phyloP scores from a whole-genome alignment of 2,797 vertebrate genomes.

The Cryptoblepharus egeriae region DNA sequence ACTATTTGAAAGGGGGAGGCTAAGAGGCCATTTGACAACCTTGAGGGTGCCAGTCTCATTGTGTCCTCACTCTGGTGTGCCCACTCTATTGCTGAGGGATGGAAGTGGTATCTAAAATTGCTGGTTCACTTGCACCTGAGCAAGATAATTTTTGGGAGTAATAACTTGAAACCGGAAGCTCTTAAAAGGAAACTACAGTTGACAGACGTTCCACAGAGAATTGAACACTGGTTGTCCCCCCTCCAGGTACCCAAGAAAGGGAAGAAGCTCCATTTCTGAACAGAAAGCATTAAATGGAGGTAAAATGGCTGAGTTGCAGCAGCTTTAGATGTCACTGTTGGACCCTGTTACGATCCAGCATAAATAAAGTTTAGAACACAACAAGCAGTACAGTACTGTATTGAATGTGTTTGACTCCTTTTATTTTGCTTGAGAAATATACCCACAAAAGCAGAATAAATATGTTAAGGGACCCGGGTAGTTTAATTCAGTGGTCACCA shows the following conservation, averaged over 20 bases:
- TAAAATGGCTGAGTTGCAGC: neutral
- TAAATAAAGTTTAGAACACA: no score
- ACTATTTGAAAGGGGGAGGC: neutral
- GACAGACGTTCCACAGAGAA: no score
- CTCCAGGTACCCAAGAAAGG: neutral
- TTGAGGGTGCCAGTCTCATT: neutral
- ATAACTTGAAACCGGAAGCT: neutral
- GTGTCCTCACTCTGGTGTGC: constrained; percentile 16
- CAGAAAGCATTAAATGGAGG: neutral
- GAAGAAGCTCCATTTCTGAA: neutral
- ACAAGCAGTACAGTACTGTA: no score
- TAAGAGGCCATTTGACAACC: neutral
- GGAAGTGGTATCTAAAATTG: neutral
- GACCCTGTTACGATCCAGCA: no score
- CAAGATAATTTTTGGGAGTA: neutral
- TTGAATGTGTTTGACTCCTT: no score
- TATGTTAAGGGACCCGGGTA: no score
- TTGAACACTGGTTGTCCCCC: neutral
- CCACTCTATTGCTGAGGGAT: neutral
- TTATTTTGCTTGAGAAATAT: no score
- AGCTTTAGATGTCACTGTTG: no score
- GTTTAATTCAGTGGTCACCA: no score
- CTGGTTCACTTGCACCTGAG: neutral
- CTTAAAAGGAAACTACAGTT: neutral
- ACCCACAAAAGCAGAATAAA: no score